Base-by-base conservation (phyloP, 2,888 invertebrate genomes). In the Dynastes tityus region DNA sequence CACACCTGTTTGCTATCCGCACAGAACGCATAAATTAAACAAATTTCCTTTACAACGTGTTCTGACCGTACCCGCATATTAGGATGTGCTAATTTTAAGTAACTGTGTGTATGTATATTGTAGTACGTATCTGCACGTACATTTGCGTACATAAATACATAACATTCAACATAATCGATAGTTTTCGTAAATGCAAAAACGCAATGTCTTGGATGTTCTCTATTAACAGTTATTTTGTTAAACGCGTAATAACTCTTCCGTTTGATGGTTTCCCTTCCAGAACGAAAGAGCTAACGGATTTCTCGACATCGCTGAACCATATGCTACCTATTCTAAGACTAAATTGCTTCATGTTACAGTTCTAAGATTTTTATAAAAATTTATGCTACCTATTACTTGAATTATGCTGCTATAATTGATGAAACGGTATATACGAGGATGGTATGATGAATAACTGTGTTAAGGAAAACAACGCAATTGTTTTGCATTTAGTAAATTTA, bases 171-270 rank as follows among this genome's bases (percentile, higher is more conserved):
- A 53, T 53, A 71, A 71, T 55, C 55, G 32, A 55, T 71, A 71
- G 16, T 58, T 58, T 73, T 73, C 58, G 40, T 73, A 58, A 73
- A 70, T 70, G 53, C 22, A 53, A 53, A 73, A 58, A 58, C 40
- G 40, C 22, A 58, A 58, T 32, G 11, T 45, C 73, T 40, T 73
- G 45, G 55, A 71, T 71, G 71, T 71, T 71, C 53, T 37, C n/a
- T 32, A 9, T 73, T 73, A 73, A 73, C 73, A 73, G 73, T 73
- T 73, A 73, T 22, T 58, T 68, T 55, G 55, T 73, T 73, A 73
- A 67, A 73, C 27, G 37, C 37, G 58, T 58, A 58, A 73, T 73
- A 40, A 73, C 27, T 40, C 73, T 73, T 73, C 73, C 73, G 73
- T 58, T 73, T 58, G 51, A 55, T 73, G 73, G 22, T 53, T 73